Conservation (phyloP, 2,888 invertebrate genomes). For the Nezara viridula region DNA sequence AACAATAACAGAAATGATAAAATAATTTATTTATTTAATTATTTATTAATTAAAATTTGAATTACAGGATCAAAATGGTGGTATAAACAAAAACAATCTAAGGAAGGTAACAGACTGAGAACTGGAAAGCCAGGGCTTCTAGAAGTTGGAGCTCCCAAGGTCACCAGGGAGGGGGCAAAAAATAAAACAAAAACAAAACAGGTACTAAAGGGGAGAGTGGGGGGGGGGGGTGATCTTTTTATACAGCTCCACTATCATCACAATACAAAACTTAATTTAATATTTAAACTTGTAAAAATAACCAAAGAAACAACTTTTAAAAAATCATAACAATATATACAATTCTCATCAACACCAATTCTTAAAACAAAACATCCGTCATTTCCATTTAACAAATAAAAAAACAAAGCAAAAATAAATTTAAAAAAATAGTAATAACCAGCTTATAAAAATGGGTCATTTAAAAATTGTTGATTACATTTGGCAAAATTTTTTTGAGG, state of each 20-base stretch:
- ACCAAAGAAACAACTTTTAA: too few species aligned
- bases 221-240: not conserved
- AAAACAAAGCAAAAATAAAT: not conserved
- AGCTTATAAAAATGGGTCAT: not conserved
- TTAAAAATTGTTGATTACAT: too few species aligned
- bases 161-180: not conserved
- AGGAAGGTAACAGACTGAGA: conserved; percentile 9
- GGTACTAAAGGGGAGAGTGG: not conserved
- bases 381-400: not conserved
- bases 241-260: not conserved
- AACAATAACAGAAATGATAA: not conserved
- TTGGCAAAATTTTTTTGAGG: too few species aligned
- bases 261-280: not conserved
- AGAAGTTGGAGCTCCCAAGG: not conserved
- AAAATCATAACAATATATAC: not conserved
- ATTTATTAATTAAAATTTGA: not conserved
- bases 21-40: not conserved
- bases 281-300: not conserved
- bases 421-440: too few species aligned
- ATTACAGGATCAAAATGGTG: not conserved
- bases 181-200: conserved; percentile 18
- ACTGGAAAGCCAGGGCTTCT: not conserved
- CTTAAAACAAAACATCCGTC: not conserved
- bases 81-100: not conserved
- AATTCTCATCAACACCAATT: not conserved